Base-by-base conservation (phyloP, 2,797 vertebrate genomes). In the Coendou prehensilis region DNA sequence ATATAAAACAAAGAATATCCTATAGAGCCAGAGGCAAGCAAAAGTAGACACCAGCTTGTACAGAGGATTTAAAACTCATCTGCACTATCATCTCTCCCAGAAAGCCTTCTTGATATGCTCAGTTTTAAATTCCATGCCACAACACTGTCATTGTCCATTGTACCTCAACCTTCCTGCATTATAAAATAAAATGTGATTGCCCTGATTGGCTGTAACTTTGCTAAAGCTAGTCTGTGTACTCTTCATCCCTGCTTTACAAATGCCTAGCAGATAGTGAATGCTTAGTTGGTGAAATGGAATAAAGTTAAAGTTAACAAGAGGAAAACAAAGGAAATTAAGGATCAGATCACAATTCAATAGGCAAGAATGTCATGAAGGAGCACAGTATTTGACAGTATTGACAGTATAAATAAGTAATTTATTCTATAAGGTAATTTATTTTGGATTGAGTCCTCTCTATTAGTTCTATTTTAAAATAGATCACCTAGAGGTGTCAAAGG, bases 11-110 rank as follows among this genome's bases (percentile, higher is more conserved):
- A 47, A 47, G 22, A 69, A n/a, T 67, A 5, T 54, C 11, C 30
- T 73, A 0, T 41, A 69, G 11, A 78, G 8, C 71, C n/a, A 22
- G 47, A 76, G 56, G 63, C 30, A 85, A 54, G 28, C 6, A 41
- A 45, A 84, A 11, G 23, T 57, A 87, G 57, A n/a, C 2, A 7
- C 2, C 50, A 61, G 2, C 8, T 57, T 11, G 8, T 17, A 7
- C 1, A 52, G 37, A 37, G 28, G 22, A 14, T 61, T 69, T 86
- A 7, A 52, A 52, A 50, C 8, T 47, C 52, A 37, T 3, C 9
- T 69, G 5, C 5, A 15, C 30, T 84, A 0, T 13, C 8, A 0
- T 47, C 22, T 45, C 3, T 87, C 15, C 2, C 28, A 23, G 33
- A 63, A 28, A 69, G 13, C 9, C 20, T 69, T 84, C n/a, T 45